Percentiles rank a stretch among this genome's conserved stretches.
phyloP scores from a whole-genome alignment of 2,797 vertebrate genomes.

The Alcedo atthis region DNA sequence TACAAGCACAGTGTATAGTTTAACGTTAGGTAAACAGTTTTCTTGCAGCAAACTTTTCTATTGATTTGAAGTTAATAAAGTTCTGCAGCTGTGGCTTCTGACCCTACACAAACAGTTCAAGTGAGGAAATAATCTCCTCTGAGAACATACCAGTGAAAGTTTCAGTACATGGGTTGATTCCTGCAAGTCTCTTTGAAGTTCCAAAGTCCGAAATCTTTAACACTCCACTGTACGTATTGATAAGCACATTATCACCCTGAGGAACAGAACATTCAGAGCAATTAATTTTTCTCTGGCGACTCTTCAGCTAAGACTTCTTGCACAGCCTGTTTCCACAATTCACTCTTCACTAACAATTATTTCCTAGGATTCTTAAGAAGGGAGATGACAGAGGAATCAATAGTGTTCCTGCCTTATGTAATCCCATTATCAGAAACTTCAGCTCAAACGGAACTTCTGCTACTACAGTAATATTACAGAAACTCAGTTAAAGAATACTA shows the following conservation, averaged over 20 bases:
- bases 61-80: neutral
- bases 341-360: neutral
- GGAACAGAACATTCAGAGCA: conserved; percentile 53
- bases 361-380: neutral
- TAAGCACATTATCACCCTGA: conserved; percentile 97
- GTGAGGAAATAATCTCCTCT: neutral
- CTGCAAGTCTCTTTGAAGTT: conserved; percentile 96
- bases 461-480: neutral
- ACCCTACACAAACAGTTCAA: neutral
- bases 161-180: conserved; percentile 97
- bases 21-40: neutral
- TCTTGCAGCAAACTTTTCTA: neutral
- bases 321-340: neutral
- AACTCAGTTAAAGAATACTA: neutral
- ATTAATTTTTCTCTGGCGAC: conserved; percentile 27
- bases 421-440: neutral
- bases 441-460: neutral
- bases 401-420: neutral
- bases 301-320: neutral
- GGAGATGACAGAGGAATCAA: neutral
- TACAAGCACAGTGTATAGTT: neutral
- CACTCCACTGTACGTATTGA: conserved; percentile 98
- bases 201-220: conserved; percentile 99
- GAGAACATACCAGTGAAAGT: conserved; percentile 92
- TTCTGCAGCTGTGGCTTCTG: neutral